A percentile compares a stretch with the other conserved stretches of the same genome.
Conservation (phyloP, 2,888 invertebrate genomes). For the Stenchaetothrips biformis region DNA sequence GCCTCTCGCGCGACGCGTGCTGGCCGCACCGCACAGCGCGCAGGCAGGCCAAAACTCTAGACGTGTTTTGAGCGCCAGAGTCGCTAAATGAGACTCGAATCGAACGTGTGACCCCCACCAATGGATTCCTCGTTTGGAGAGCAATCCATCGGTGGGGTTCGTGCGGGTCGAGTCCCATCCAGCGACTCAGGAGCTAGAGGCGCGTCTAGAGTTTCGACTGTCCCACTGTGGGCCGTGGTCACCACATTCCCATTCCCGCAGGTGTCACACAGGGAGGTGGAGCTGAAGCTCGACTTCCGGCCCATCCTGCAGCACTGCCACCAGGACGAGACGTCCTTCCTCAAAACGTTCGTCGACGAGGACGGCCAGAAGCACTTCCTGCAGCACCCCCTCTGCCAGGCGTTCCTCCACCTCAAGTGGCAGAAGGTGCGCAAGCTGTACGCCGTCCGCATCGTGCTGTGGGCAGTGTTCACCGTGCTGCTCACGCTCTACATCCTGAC, state of each 20-base stretch:
- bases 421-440: conserved; percentile 85
- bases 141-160: no score
- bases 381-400: conserved; percentile 80
- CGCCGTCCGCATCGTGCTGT: conserved; percentile 70
- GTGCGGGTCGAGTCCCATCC: background rate
- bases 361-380: conserved; percentile 77
- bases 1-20: no score
- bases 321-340: conserved; percentile 76
- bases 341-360: conserved; percentile 82
- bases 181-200: no score
- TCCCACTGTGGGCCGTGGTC: no score
- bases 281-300: conserved; percentile 75
- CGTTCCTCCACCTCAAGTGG: conserved; percentile 84
- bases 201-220: no score
- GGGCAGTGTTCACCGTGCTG: conserved; percentile 72
- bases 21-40: no score
- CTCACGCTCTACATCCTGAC: conserved; percentile 77
- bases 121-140: no score
- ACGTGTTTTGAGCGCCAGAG: no score
- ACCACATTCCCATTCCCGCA: conserved; percentile 60
- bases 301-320: conserved; percentile 77
- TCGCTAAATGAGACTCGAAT: no score
- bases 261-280: conserved; percentile 73
- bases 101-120: no score
- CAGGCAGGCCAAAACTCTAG: no score